Base-by-base conservation (phyloP, 2,888 invertebrate genomes). In the Thereva unica region DNA sequence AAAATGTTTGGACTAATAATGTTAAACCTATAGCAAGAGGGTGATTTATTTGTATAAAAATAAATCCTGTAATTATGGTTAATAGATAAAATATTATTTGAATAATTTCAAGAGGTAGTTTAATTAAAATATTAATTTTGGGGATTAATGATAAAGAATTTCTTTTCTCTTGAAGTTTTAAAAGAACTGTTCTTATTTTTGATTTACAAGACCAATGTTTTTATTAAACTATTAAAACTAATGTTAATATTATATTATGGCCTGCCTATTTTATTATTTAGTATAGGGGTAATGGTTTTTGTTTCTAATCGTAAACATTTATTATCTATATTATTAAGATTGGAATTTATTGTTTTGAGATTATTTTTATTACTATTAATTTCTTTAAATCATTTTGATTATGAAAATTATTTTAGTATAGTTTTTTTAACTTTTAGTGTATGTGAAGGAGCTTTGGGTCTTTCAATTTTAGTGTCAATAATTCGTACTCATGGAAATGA, bases 171-270 rank as follows among this genome's bases (percentile, higher is more conserved):
- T 85, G 84, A 84, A 83, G 83, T 83, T 85, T 85, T 84, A 83
- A 85, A 85, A 84, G 78, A 79, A 75, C 66, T 68, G 63, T 5
- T 78, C 80, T 84, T 85, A 85, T 80, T 82, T 83, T 85, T 86
- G 85, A 74, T 85, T 87, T 87, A 87, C 86, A 87, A 87, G 84
- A 87, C 83, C 85, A 85, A 84, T 83, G 82, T 86, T 87, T 86
- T 86, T 73, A 73, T 84, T 86, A 85, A 86, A 86, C 83, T 87
- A 86, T 85, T 84, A 85, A 85, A 85, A 83, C 83, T 80, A 83
- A 83, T 85, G 82, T 80, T 82, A 80, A 78, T 80, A 76, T 74
- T 76, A 72, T 72, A 81, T 77, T 80, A 82, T 73, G 69, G 82
- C 70, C 73, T 83, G 73, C 76, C 79, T 77, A 77, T 82, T 76